Conservation (phyloP, 1,140 invertebrate genomes). For the Ips nitidus region DNA sequence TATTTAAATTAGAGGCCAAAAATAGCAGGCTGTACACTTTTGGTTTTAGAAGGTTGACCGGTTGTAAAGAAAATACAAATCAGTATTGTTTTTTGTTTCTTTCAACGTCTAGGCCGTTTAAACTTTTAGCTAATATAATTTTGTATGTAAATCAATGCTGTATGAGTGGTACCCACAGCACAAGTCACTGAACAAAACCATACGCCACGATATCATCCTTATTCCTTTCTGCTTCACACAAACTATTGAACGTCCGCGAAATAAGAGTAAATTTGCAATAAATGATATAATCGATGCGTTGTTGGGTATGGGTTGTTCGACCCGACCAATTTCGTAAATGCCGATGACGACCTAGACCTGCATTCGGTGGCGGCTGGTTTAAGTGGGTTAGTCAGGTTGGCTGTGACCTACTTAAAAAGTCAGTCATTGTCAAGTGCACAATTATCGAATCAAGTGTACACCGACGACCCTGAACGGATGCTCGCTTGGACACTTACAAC, state of each 20-base stretch:
- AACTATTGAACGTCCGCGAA: no score
- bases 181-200: no score
- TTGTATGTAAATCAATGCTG: no score
- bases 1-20: slow-evolving; percentile 14
- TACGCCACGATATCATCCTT: background rate
- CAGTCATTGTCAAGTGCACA: slow-evolving; percentile 32
- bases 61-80: no score
- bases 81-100: no score
- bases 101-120: no score
- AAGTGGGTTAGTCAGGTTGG: slow-evolving; percentile 28
- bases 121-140: no score
- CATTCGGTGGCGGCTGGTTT: slow-evolving; percentile 26
- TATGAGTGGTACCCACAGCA: no score
- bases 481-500: background rate
- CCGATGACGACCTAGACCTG: slow-evolving; percentile 30
- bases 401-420: slow-evolving; percentile 32
- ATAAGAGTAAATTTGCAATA: background rate
- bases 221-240: background rate
- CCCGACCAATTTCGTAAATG: slow-evolving; percentile 25
- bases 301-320: slow-evolving; percentile 12
- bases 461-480: slow-evolving; percentile 20
- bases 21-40: background rate
- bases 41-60: no score
- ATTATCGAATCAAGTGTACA: slow-evolving; percentile 26
- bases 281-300: background rate